phyloP scores from a whole-genome alignment of 1,140 invertebrate genomes.

The Drosophila ironensis region DNA sequence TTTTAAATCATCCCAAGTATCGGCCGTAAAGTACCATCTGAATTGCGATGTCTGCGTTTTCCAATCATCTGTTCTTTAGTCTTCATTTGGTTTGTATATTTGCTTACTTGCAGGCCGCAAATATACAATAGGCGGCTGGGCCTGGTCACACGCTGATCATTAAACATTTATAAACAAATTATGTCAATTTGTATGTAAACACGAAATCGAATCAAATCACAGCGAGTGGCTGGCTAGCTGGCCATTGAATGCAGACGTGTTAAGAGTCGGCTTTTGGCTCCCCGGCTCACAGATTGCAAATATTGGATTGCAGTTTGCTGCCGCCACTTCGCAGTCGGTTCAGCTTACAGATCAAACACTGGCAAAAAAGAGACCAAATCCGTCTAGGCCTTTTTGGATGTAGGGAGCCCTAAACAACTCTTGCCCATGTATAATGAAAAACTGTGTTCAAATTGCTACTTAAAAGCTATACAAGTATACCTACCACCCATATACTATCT shows the following conservation, averaged over 20 bases:
- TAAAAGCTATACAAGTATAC: too few relatives aligned
- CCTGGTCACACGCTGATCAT: constrained; percentile 44
- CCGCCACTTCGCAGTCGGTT: constrained; percentile 8
- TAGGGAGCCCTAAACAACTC: too few relatives aligned
- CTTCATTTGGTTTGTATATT: too few relatives aligned
- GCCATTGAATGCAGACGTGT: constrained; percentile 36
- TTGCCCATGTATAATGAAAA: too few relatives aligned
- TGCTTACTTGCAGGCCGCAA: constrained; percentile 40
- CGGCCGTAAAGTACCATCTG: background rate
- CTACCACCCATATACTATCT: too few relatives aligned
- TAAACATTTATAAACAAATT: constrained; percentile 77
- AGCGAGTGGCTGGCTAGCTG: constrained; percentile 17
- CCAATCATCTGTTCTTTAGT: constrained; percentile 45
- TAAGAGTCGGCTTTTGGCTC: constrained; percentile 26
- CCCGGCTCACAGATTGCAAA: constrained; percentile 35
- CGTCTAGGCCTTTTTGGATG: too few relatives aligned
- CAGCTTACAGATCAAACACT: background rate
- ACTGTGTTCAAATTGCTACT: too few relatives aligned
- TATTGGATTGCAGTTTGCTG: constrained; percentile 56
- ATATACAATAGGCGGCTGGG: constrained; percentile 30
- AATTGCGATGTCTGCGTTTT: constrained; percentile 51
- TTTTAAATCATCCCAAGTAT: constrained; percentile 31
- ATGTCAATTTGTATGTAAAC: constrained; percentile 78
- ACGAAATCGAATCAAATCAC: constrained; percentile 48
- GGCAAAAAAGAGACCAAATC: background rate